A percentile compares a stretch with the other conserved stretches of the same genome.
These are phyloP conservation scores for Brachionus rubens DNA, from an alignment of 1,140 invertebrate genomes.

Conservation along the genomic window DNA sequence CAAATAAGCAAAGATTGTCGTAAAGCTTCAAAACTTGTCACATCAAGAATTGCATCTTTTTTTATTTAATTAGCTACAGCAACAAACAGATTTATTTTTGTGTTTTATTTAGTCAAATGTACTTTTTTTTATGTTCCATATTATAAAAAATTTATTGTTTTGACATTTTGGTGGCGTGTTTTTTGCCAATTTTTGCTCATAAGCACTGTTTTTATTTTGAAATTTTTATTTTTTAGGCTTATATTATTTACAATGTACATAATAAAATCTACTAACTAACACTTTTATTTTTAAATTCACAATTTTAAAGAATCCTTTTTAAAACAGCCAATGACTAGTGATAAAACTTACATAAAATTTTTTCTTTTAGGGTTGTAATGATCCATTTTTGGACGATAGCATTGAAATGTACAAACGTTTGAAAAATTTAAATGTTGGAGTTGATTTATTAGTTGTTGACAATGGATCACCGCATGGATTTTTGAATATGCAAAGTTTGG, in stretches of 20 bases:
- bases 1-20: constrained; percentile 35
- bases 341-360: background rate
- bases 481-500: constrained; percentile 24
- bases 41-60: background rate
- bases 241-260: too few species aligned
- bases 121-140: background rate
- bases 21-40: constrained; percentile 35
- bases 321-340: background rate
- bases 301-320: constrained; percentile 36
- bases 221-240: too few species aligned
- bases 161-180: too few species aligned
- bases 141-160: too few species aligned
- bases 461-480: constrained; percentile 40
- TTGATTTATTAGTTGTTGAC: constrained; percentile 71
- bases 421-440: constrained; percentile 70
- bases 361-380: constrained; percentile 55
- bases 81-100: too few species aligned
- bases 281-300: background rate
- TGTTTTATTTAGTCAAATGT: background rate
- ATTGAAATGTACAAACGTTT: constrained; percentile 87
- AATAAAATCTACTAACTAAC: too few species aligned
- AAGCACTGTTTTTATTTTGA: too few species aligned
- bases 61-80: constrained; percentile 2
- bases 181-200: too few species aligned
- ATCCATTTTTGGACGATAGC: constrained; percentile 93